phyloP scores from a whole-genome alignment of 1,140 invertebrate species.

The Bicyclus anynana region DNA sequence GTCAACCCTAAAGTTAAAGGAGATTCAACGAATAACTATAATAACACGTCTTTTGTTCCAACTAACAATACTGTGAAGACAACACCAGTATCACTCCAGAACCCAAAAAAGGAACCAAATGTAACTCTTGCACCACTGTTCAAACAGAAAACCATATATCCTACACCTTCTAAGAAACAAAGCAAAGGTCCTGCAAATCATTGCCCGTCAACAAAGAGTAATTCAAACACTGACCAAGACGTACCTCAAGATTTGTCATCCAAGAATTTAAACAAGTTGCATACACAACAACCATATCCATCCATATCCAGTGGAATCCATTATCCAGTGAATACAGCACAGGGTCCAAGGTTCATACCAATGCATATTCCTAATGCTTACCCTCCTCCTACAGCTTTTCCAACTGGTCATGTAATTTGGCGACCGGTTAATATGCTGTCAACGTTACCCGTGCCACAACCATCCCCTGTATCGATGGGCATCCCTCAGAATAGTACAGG shows the following conservation, averaged over 20 bases:
- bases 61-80: neutral
- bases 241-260: conserved; percentile 35
- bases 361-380: conserved; percentile 29
- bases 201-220: neutral
- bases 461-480: conserved; percentile 6
- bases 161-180: neutral
- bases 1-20: neutral
- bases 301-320: no score
- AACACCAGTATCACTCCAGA: neutral
- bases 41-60: neutral
- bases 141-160: neutral
- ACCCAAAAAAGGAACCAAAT: neutral
- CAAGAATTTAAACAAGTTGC: neutral
- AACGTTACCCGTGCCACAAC: conserved; percentile 12
- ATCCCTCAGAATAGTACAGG: conserved; percentile 5
- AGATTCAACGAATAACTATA: neutral
- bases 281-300: conserved; percentile 6
- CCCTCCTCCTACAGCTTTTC: neutral
- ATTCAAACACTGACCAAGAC: neutral
- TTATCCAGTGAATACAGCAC: neutral
- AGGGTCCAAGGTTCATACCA: conserved; percentile 22
- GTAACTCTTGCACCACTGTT: neutral
- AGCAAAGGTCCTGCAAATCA: neutral
- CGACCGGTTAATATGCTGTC: conserved; percentile 37
- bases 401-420: conserved; percentile 36